Base-by-base conservation (phyloP, 2,797 vertebrate species). In the Peromyscus attwateri region DNA sequence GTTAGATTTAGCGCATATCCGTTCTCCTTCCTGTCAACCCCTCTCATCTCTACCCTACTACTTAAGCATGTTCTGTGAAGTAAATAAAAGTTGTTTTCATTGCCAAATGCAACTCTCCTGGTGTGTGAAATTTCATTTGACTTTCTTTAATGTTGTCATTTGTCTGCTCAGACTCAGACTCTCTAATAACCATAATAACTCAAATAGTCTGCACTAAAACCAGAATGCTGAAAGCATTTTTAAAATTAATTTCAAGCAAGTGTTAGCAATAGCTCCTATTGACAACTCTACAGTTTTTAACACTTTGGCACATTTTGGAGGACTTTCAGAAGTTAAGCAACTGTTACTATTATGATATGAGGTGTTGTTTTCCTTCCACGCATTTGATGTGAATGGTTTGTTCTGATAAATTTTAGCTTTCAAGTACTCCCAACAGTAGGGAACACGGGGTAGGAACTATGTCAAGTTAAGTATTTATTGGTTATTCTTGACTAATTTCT, bases 81-180 rank as follows among this genome's bases (percentile, higher is more conserved):
- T 92, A 87, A 96, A 92, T 92, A 80, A 93, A 97, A 93, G 43
- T 94, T 94, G 57, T 49, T 92, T 97, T 96, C 79, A 68, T 94
- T 91, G 92, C 80, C 92, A 81, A 34, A 34, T 93, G 76, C 70
- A 96, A 81, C 2, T 73, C 60, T 95, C 91, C 76, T 64, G 43
- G 91, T 97, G 64, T 92, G 95, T 96, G 87, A 95, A 97, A 96
- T 96, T 97, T 97, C 70, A 87, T 97, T 87, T 96, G 52, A 96
- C 46, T 92, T 93, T 57, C 87, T 94, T 95, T 95, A 97, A 95
- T 90, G 76, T 96, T 91, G 73, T 90, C 66, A 95, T 97, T 95
- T 97, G 76, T 95, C 92, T 97, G 64, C 89, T 79, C 79, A 93
- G 76, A 94, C 92, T 97, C 93, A 94, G 57, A 71, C n/a, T 80